These are phyloP conservation scores for Cyprinodon tularosa DNA, from an alignment of 2,113 vertebrate species.

Conservation along the genomic window DNA sequence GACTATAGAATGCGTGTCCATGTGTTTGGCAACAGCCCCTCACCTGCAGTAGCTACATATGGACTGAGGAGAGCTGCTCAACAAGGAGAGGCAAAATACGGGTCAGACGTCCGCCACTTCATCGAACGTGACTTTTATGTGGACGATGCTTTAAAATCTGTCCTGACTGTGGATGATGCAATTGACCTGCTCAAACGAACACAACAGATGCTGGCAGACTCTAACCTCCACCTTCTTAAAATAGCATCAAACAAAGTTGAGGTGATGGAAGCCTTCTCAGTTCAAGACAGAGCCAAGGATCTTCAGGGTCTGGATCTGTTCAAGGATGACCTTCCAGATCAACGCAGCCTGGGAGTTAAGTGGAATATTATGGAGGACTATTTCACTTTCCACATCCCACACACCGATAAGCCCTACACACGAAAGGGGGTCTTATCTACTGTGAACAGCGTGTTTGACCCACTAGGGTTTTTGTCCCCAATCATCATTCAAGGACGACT, in stretches of 20 bases:
- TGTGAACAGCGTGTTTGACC: neutral
- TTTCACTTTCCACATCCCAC: neutral
- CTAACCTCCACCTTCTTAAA: neutral
- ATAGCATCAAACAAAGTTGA: neutral
- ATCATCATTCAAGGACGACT: too few relatives aligned
- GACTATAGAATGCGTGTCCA: neutral
- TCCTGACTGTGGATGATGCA: neutral
- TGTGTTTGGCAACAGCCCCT: neutral
- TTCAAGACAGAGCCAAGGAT: too few relatives aligned
- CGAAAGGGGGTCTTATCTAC: neutral
- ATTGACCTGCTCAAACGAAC: neutral
- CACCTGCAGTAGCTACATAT: neutral
- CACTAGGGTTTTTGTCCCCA: too few relatives aligned
- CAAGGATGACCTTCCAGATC: too few relatives aligned
- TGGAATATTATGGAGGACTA: neutral
- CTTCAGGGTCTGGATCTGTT: too few relatives aligned
- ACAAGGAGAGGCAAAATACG: neutral
- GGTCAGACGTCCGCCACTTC: neutral
- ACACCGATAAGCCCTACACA: neutral
- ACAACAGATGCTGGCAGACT: neutral
- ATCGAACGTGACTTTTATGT: constrained; percentile 5
- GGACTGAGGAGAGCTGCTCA: neutral
- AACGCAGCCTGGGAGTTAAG: too few relatives aligned
- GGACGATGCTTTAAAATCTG: constrained; percentile 1
- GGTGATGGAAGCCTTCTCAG: constrained; percentile 3